Base-by-base conservation (phyloP, 2,797 vertebrate genomes). In the Falco berigora region DNA sequence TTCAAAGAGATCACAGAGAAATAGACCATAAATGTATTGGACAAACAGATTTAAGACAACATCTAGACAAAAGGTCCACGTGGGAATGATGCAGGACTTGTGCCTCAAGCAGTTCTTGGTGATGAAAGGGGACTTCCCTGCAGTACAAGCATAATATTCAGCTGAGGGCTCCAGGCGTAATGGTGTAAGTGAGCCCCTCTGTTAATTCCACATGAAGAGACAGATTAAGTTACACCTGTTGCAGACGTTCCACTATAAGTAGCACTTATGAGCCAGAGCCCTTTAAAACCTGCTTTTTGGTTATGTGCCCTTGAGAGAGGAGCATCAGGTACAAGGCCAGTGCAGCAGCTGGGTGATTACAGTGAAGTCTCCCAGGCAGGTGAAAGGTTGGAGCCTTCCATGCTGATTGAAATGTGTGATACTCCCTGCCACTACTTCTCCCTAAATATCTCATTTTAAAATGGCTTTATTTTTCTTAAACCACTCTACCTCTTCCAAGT, bases 391-490 rank as follows among this genome's bases (percentile, higher is more conserved):
- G 24, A 50, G 8, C 46, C 61, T 71, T 58, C n/a, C 5, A 4
- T 24, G 16, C 14, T 36, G 15, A 62, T 28, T 69, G 67, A 94
- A 96, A 63, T 10, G 0, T 28, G 8, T 32, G 27, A 56, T 34
- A 49, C 3, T 56, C 12, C 69, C 74, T 30, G 34, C 34, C 79
- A 47, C 9, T 52, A 36, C 16, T 78, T 76, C 7, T 73, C 27
- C 38, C 13, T 17, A 66, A 81, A 73, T 83, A 59, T 46, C 46
- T 85, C 6, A n/a, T 73, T 85, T 82, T 67, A 86, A 93, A 97
- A 88, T 73, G 42, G 22, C 28, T 92, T 81, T 42, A 79, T 87
- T 91, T 93, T 91, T 92, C 62, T 89, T 90, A 89, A 90, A 69
- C 22, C 1, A 3, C 21, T 44, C 50, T 83, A 56, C 10, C 14